phyloP scores from a whole-genome alignment of 2,888 invertebrate species.

The Tachina lurida region DNA sequence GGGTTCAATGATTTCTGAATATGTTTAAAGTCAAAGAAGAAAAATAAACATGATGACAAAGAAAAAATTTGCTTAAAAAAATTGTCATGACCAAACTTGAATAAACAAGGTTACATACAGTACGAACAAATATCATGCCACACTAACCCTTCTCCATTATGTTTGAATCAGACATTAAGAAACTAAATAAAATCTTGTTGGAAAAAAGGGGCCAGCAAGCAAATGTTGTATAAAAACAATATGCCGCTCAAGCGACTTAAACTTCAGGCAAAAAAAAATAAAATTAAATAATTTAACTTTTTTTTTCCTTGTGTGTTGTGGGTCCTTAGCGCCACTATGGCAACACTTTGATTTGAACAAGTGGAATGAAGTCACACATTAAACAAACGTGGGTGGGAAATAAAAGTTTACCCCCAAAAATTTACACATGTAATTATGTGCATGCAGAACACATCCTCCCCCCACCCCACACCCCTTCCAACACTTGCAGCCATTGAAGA shows the following conservation, averaged over 20 bases:
- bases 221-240: slow-evolving; percentile 42
- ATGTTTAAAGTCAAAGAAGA: slow-evolving; percentile 5
- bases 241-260: slow-evolving; percentile 11
- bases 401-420: slow-evolving; percentile 21
- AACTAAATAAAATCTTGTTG: slow-evolving; percentile 16
- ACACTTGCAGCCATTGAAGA: not conserved
- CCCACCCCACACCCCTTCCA: not conserved
- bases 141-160: not conserved
- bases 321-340: slow-evolving; percentile 57
- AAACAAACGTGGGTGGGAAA: slow-evolving; percentile 55
- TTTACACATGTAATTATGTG: slow-evolving; percentile 16
- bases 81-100: slow-evolving; percentile 40
- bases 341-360: slow-evolving; percentile 55
- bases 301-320: slow-evolving; percentile 48
- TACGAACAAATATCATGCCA: not conserved
- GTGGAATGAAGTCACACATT: slow-evolving; percentile 48
- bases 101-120: slow-evolving; percentile 62
- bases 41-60: not conserved
- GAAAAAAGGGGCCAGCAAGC: not conserved
- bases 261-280: slow-evolving; percentile 6
- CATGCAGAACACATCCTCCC: no score
- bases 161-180: slow-evolving; percentile 18
- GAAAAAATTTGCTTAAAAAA: not conserved
- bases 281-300: not conserved
- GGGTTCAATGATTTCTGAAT: slow-evolving; percentile 68